These are phyloP conservation scores for Artemia sinica DNA, from an alignment of 2,888 invertebrate genomes.

Conservation along the genomic window DNA sequence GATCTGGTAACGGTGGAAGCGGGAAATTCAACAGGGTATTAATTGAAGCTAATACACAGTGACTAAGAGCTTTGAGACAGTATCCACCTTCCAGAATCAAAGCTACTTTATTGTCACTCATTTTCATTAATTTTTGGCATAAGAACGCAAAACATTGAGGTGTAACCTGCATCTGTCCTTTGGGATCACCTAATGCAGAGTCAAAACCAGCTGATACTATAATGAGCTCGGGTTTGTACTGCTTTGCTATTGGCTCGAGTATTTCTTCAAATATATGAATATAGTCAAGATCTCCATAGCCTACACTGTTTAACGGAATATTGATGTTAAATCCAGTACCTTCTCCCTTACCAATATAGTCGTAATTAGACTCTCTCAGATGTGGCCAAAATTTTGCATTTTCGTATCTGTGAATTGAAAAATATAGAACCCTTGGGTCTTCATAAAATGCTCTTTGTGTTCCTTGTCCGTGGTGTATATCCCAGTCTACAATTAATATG, in stretches of 20 bases:
- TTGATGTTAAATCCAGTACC: constrained; percentile 38
- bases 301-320: constrained; percentile 37
- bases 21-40: constrained; percentile 33
- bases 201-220: constrained; percentile 36
- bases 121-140: constrained; percentile 32
- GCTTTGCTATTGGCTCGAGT: constrained; percentile 31
- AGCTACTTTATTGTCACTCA: constrained; percentile 35
- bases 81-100: constrained; percentile 38
- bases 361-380: constrained; percentile 35
- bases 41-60: constrained; percentile 33
- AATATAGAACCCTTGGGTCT: constrained; percentile 35
- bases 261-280: constrained; percentile 34
- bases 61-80: constrained; percentile 33
- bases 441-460: constrained; percentile 31
- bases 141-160: constrained; percentile 36
- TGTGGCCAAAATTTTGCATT: constrained; percentile 38
- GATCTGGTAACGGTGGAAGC: constrained; percentile 29
- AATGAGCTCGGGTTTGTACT: constrained; percentile 35
- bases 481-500: constrained; percentile 37
- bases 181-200: constrained; percentile 35
- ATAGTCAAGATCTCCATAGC: constrained; percentile 36
- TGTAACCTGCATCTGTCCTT: constrained; percentile 36
- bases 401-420: constrained; percentile 39
- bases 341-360: constrained; percentile 33
- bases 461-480: constrained; percentile 38